Evolutionary conservation across 2,888 invertebrate species (phyloP), one percentile per base, ranked within the genome.

Genomic region (Leptothorax acervorum): DNA sequence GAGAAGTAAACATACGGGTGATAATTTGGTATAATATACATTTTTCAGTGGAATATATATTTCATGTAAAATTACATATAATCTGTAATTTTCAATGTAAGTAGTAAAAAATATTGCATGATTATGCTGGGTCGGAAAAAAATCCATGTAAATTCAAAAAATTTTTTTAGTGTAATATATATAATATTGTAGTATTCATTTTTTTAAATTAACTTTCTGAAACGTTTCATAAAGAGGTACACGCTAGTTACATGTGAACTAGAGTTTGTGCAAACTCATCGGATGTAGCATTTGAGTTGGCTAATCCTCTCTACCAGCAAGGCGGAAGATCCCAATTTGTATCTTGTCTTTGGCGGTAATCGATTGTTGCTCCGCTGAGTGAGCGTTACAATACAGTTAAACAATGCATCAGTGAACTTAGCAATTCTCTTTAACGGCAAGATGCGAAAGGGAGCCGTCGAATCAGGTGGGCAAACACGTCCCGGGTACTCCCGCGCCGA

Each of bases 381-480:
- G 45, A 60, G 60, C 71, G 60, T 39, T 73, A 48, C 79, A 81
- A 51, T 18, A 23, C 28, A 60, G 48, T 81, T 73, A 62, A 81
- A 81, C 79, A 81, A 73, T 73, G 79, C 79, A 42, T 60, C 71
- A 45, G 71, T 60, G 53, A 78, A 68, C 83, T 78, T 76, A 63
- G 53, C 79, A 31, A 55, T 78, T 79, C 31, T 62, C 78, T 70
- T 78, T 70, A 79, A 66, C 35, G 31, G 51, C 35, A 57, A 60
- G 78, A 83, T 23, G 57, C 70, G 82, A 66, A 76, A 60, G 45
- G 35, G 51, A 65, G 45, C 45, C 68, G 39, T 86, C 83, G 83
- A 79, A 88, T 83, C 86, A 65, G 65, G 73, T 83, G 62, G 53
- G 79, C 76, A 87, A 86, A 88, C 82, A 84, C 73, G 53, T 55